These are phyloP conservation scores for Otus sunia DNA, from an alignment of 2,113 vertebrate genomes.

Conservation along the genomic window DNA sequence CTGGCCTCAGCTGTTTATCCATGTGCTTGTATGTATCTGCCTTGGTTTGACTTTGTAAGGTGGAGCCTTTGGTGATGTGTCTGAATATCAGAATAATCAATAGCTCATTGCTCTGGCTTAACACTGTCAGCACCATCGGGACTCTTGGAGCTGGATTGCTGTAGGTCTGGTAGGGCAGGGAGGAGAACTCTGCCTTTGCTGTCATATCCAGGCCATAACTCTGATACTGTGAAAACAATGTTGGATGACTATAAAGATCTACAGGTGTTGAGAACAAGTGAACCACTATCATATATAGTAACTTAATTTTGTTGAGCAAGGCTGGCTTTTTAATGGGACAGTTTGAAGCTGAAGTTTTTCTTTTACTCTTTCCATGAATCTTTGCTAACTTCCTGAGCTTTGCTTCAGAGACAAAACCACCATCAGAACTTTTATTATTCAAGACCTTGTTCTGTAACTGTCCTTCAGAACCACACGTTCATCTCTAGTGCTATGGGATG, in stretches of 20 bases:
- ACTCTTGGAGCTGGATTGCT: background rate
- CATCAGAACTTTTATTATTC: background rate
- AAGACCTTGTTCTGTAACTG: background rate
- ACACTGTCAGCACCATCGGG: accelerated
- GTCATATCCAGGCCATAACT: background rate
- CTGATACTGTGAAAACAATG: background rate
- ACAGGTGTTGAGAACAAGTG: background rate
- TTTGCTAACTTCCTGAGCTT: background rate
- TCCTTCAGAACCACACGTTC: background rate
- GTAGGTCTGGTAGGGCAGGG: accelerated
- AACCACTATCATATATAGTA: background rate
- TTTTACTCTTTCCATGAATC: background rate
- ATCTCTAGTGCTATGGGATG: background rate
- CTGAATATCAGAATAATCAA: background rate
- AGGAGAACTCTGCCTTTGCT: background rate
- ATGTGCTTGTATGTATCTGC: background rate
- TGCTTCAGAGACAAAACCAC: background rate
- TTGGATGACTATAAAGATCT: background rate
- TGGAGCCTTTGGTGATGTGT: background rate
- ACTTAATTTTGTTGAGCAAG: background rate
- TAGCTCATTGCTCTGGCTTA: background rate
- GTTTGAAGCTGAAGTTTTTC: background rate
- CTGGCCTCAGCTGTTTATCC: background rate
- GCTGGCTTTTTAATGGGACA: background rate
- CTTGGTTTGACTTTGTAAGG: background rate